Conservation (phyloP, 2,797 vertebrate species). For the Anomalospiza imberbis region DNA sequence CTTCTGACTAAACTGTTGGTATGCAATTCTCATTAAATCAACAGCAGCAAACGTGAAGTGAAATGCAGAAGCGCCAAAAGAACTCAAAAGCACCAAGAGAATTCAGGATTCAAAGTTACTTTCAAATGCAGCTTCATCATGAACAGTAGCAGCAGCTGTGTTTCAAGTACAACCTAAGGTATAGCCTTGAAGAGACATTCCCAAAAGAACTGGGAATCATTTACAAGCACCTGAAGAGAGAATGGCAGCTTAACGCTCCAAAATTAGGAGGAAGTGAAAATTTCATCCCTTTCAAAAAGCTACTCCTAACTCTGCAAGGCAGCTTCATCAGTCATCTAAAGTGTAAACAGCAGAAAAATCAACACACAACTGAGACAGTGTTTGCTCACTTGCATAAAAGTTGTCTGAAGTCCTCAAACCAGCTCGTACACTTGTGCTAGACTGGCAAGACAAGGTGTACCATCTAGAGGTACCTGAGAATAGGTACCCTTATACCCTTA, state of each 20-base stretch:
- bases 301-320: not conserved
- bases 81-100: not conserved
- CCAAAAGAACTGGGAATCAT: not conserved
- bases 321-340: not conserved
- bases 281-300: not conserved
- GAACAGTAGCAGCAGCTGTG: not conserved
- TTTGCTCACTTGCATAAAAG: not conserved
- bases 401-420: not conserved
- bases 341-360: not conserved
- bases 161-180: not conserved
- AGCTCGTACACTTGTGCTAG: rapidly evolving
- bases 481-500: not conserved
- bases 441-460: not conserved
- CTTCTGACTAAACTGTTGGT: not conserved
- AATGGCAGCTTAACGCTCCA: not conserved
- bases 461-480: not conserved
- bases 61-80: not conserved
- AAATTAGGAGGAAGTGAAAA: not conserved
- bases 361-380: not conserved
- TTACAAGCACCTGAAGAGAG: not conserved
- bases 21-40: not conserved
- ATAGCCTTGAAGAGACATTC: not conserved
- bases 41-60: not conserved
- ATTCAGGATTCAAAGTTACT: not conserved
- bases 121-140: not conserved